Percentiles rank a stretch among this genome's conserved stretches.
phyloP scores from a whole-genome alignment of 2,888 invertebrate species.

The Argyra leucocephala region DNA sequence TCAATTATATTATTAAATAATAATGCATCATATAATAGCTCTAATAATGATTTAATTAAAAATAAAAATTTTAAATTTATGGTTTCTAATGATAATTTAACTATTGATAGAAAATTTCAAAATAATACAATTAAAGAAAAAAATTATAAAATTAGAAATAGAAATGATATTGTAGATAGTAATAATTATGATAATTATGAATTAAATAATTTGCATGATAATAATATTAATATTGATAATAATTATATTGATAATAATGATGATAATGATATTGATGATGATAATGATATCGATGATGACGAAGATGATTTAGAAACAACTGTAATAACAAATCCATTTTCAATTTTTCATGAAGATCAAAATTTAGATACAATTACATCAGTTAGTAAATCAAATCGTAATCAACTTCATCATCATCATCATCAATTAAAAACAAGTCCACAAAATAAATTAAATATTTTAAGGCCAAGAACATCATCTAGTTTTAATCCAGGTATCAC shows the following conservation, averaged over 20 bases:
- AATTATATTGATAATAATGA: neutral
- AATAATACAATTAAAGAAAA: neutral
- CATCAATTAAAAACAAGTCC: slow-evolving; percentile 17
- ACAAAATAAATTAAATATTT: slow-evolving; percentile 15
- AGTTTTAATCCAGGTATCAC: neutral
- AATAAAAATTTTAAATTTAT: neutral
- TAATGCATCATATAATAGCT: neutral
- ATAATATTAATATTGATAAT: neutral
- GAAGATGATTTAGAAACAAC: slow-evolving; percentile 30
- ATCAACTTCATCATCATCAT: slow-evolving; percentile 29
- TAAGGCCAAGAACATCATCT: slow-evolving; percentile 19
- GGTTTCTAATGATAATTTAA: slow-evolving; percentile 1
- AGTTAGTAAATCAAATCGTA: slow-evolving; percentile 4
- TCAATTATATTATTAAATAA: neutral
- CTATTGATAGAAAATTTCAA: neutral
- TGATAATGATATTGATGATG: slow-evolving; percentile 17
- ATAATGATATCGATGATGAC: slow-evolving; percentile 20
- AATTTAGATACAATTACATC: slow-evolving; percentile 8
- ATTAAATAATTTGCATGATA: neutral
- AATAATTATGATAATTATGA: neutral
- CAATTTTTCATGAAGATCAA: slow-evolving; percentile 37
- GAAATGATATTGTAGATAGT: neutral
- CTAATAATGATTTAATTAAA: neutral
- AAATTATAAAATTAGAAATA: neutral
- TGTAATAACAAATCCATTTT: slow-evolving; percentile 42